Evolutionary conservation across 2,113 vertebrate species (phyloP).

Genomic region (Triplophysa rosa): DNA sequence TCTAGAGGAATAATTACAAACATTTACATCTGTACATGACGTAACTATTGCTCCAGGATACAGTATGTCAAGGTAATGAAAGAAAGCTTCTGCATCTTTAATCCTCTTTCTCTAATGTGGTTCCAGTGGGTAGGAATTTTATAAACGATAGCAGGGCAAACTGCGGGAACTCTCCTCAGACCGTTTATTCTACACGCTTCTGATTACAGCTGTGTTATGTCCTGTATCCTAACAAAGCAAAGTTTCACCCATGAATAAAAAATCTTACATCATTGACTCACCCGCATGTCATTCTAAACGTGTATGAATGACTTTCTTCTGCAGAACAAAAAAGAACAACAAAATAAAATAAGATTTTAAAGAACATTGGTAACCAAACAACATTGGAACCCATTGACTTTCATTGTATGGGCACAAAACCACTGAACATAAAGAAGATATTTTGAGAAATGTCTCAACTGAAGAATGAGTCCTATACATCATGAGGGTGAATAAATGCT

Average conservation of each 20-base stretch:
- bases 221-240: not conserved
- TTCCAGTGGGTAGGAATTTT: not conserved
- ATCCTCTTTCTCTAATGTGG: not conserved
- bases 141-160: not conserved
- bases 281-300: too few relatives aligned
- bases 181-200: not conserved
- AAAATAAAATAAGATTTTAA: too few relatives aligned
- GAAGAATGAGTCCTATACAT: too few relatives aligned
- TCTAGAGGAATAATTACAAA: not conserved
- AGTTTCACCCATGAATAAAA: not conserved
- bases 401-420: too few relatives aligned
- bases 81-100: slow-evolving; percentile 9
- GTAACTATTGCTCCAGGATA: not conserved
- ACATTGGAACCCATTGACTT: too few relatives aligned
- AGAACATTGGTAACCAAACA: too few relatives aligned
- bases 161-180: not conserved
- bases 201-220: slow-evolving; percentile 4
- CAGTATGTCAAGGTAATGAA: not conserved
- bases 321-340: too few relatives aligned
- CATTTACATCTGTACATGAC: not conserved
- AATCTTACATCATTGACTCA: too few relatives aligned
- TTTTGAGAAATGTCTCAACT: too few relatives aligned
- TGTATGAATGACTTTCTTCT: too few relatives aligned
- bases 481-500: too few relatives aligned
- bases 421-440: too few relatives aligned